Evolutionary conservation across 2,113 vertebrate species (phyloP), one percentile per base, ranked within the genome.

Genomic region (Microtus richardsoni): DNA sequence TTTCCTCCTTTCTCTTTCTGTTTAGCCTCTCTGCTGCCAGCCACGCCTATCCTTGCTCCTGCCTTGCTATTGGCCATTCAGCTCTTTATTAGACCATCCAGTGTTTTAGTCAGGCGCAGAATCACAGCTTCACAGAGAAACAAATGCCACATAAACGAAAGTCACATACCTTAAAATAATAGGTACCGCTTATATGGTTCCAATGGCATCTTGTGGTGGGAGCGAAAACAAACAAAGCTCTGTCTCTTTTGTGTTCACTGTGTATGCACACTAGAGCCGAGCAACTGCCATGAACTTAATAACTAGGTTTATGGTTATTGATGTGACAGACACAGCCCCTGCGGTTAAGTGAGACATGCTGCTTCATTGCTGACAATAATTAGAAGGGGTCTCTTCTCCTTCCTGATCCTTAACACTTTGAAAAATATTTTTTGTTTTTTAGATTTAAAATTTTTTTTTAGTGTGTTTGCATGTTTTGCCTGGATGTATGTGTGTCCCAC

Each of bases 341-440:
- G 6, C 80, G 24, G 70, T 80, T 89, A 89, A 88, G 22, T 58
- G 26, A 92, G 39, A 77, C 68, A 1, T 68, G 82, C 47, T 92
- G 19, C 44, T 80, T 88, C 84, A 24, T 82, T 88, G 77, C 58
- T 96, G 28, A 86, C 8, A 88, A 3, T 91, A 71, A 84, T 95
- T 66, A 75, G 94, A 88, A 66, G 75, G 66, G 24, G 84, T 92
- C 62, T 87, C 94, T 75, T 58, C 6, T 87, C 33, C 9, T 87
- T 89, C n/a, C 13, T 91, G 89, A 54, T 26, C 28, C 21, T 90
- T 84, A 91, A 39, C 26, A 30, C 26, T 83, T 28, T 26, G 58
- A 84, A 44, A 44, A 39, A 41, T n/a, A 10, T 14, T 16, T 62
- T 82, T 28, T 39, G 17, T 71, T 9, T 84, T 2, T 83, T 58